Percentiles rank a stretch among this genome's conserved stretches.
phyloP scores from a whole-genome alignment of 2,113 vertebrate genomes.

The Tyrannus savana region DNA sequence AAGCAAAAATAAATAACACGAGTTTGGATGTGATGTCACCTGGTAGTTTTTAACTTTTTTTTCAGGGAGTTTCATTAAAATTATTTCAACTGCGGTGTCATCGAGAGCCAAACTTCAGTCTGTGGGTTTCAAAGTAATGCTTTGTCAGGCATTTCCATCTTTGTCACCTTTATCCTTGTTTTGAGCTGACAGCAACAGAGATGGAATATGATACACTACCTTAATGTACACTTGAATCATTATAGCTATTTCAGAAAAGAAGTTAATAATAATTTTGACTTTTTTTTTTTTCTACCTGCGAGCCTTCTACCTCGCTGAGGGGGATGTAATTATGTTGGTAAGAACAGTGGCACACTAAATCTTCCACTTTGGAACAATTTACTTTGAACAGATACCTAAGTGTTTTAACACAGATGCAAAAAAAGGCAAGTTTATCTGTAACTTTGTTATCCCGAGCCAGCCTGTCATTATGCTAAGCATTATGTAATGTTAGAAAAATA shows the following conservation, averaged over 20 bases:
- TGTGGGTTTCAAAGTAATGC: neutral
- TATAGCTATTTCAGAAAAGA: neutral
- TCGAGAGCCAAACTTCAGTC: neutral
- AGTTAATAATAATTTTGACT: neutral
- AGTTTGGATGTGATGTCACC: neutral
- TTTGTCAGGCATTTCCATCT: neutral
- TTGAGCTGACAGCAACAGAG: neutral
- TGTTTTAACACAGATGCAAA: neutral
- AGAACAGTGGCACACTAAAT: slow-evolving; percentile 14
- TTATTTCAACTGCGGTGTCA: neutral
- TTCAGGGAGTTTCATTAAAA: neutral
- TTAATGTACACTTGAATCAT: neutral
- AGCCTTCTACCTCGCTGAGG: neutral
- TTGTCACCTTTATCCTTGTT: neutral
- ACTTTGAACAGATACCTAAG: neutral
- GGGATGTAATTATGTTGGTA: neutral
- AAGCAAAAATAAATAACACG: neutral
- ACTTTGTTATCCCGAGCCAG: neutral
- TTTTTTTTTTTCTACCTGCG: neutral
- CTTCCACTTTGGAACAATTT: neutral
- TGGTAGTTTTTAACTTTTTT: neutral
- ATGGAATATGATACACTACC: neutral
- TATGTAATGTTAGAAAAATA: neutral
- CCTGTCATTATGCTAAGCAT: neutral
- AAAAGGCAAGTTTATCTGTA: neutral